Percentiles rank a stretch among this genome's conserved stretches.
These are phyloP conservation scores for Pseudoips prasinana DNA, from an alignment of 2,888 invertebrate species.

Conservation along the genomic window DNA sequence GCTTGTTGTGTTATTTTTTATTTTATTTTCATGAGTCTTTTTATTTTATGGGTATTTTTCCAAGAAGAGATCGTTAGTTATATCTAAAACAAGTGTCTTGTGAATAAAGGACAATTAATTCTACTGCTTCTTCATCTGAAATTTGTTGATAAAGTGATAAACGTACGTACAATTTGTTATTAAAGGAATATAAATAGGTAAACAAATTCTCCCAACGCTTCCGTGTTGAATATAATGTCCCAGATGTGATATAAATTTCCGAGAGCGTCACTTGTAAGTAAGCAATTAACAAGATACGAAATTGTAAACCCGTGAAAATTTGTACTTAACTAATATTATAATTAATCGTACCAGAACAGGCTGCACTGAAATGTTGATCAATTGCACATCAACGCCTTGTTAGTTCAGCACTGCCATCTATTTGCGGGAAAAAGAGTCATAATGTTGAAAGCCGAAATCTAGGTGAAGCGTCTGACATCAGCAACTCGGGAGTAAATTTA, in stretches of 20 bases:
- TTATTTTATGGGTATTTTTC: conserved; percentile 11
- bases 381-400: conserved; percentile 41
- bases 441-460: conserved; percentile 65
- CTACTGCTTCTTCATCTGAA: conserved; percentile 5
- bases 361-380: conserved; percentile 20
- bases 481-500: conserved; percentile 73
- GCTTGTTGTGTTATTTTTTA: conserved; percentile 30
- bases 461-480: conserved; percentile 80
- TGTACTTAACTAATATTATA: no score
- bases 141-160: conserved; percentile 8
- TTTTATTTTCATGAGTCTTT: conserved; percentile 11
- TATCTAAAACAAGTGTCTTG: conserved; percentile 17
- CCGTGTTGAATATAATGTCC: no score
- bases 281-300: no score
- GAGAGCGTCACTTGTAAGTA: no score
- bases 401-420: conserved; percentile 66
- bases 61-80: conserved; percentile 10
- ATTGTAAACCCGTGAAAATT: no score
- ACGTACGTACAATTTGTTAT: conserved; percentile 14
- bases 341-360: no score
- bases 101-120: conserved; percentile 13
- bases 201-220: conserved; percentile 12
- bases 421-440: conserved; percentile 56
- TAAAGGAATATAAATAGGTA: conserved; percentile 4
- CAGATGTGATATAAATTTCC: no score